Evolutionary conservation across 2,797 vertebrate species (phyloP).

Genomic region (Diceros bicornis): DNA sequence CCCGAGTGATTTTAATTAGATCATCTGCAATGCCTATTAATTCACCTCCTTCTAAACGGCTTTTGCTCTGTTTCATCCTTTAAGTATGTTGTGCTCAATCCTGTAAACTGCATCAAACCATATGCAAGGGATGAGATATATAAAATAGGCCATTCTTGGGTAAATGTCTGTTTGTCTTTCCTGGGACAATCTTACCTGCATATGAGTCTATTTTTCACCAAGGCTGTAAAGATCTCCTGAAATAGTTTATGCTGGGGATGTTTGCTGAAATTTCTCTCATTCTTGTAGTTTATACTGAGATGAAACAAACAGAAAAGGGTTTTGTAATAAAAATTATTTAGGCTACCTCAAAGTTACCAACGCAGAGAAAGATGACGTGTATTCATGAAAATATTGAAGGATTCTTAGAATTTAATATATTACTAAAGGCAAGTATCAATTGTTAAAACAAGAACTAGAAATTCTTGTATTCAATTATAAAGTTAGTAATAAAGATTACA

Average conservation of each 20-base stretch:
- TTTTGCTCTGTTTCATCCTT: background rate
- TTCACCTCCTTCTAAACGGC: background rate
- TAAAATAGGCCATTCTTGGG: background rate
- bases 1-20: background rate
- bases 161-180: background rate
- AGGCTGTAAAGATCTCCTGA: conserved; percentile 91
- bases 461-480: background rate
- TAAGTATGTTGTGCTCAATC: background rate
- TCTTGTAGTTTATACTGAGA: conserved; percentile 92
- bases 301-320: conserved; percentile 67
- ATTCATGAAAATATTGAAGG: background rate
- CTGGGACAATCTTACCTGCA: conserved; percentile 91
- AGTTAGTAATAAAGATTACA: background rate
- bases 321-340: conserved; percentile 56
- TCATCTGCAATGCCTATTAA: background rate
- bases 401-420: background rate
- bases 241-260: conserved; percentile 92
- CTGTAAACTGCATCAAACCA: background rate
- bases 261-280: conserved; percentile 94
- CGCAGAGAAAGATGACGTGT: background rate
- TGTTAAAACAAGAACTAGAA: conserved; percentile 18
- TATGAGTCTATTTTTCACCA: conserved; percentile 93
- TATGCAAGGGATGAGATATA: background rate
- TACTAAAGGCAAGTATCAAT: background rate
- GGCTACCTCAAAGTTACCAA: background rate